A percentile compares a stretch with the other conserved stretches of the same genome.
Evolutionary conservation across 2,888 invertebrate species (phyloP).

Genomic region (Noctua fimbriata): DNA sequence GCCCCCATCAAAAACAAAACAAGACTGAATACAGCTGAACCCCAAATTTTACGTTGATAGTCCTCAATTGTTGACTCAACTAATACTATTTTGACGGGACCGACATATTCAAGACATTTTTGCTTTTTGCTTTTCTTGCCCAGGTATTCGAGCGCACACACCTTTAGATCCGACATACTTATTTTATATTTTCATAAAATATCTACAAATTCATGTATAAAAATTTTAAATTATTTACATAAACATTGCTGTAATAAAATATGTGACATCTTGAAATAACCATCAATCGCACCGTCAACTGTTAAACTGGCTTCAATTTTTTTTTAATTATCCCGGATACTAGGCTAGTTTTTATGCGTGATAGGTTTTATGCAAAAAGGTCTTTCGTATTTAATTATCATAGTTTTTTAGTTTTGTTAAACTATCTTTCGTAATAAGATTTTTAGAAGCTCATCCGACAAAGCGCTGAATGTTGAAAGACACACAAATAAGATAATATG

Average conservation of each 20-base stretch:
- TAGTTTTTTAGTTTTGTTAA: too few species aligned
- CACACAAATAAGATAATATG: too few species aligned
- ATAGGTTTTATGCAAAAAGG: not conserved
- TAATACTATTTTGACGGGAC: conserved; percentile 81
- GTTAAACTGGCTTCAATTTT: too few species aligned
- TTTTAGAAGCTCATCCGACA: too few species aligned
- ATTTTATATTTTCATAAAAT: conserved; percentile 7
- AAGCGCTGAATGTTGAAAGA: too few species aligned
- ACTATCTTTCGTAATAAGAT: not conserved
- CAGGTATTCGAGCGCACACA: conserved; percentile 76
- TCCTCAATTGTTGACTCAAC: conserved; percentile 72
- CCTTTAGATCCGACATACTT: conserved; percentile 24
- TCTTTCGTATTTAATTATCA: not conserved
- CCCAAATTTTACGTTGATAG: conserved; percentile 66
- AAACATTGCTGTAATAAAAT: not conserved
- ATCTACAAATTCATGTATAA: not conserved
- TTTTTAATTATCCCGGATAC: not conserved
- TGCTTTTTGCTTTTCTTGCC: not conserved
- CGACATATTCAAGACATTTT: conserved; percentile 72
- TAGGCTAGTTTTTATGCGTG: not conserved
- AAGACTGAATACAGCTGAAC: conserved; percentile 70
- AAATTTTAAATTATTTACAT: conserved; percentile 9
- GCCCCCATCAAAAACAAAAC: conserved; percentile 75
- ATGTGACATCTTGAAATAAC: conserved; percentile 7
- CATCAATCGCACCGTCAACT: conserved; percentile 8